Conservation (phyloP, 1,140 invertebrate species). For the Orchestia grillus region DNA sequence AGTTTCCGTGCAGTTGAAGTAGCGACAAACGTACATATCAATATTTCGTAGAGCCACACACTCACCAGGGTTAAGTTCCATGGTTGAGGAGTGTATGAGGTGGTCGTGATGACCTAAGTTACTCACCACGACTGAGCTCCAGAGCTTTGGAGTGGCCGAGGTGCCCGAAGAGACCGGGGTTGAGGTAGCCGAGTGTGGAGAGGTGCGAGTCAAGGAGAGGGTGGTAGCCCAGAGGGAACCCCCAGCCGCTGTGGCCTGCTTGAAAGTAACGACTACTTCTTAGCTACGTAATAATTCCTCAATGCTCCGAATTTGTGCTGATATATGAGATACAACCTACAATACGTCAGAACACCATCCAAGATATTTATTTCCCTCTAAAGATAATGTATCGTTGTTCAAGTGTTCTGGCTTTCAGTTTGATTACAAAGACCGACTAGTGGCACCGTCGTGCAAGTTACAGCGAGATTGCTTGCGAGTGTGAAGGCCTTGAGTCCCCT, state of each 20-base stretch:
- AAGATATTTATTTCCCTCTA: too few species aligned
- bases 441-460: too few species aligned
- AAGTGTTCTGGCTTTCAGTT: too few species aligned
- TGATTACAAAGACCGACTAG: too few species aligned
- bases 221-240: conserved; percentile 59
- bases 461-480: too few species aligned
- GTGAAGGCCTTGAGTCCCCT: too few species aligned
- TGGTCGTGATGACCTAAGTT: background rate
- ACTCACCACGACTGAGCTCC: conserved; percentile 56
- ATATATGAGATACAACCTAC: too few species aligned
- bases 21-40: too few species aligned
- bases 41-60: too few species aligned
- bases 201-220: conserved; percentile 58
- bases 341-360: too few species aligned
- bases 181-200: conserved; percentile 57
- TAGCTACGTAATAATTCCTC: background rate
- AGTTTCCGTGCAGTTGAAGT: too few species aligned
- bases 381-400: too few species aligned
- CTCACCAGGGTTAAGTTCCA: background rate
- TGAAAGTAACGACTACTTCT: conserved; percentile 23
- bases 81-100: background rate
- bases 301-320: background rate
- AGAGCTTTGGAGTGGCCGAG: conserved; percentile 58
- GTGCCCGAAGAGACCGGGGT: conserved; percentile 51
- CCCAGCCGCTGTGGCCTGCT: conserved; percentile 60